Percentiles rank a stretch among this genome's conserved stretches.
phyloP scores from a whole-genome alignment of 2,888 invertebrate species.

The Ctena decussata region DNA sequence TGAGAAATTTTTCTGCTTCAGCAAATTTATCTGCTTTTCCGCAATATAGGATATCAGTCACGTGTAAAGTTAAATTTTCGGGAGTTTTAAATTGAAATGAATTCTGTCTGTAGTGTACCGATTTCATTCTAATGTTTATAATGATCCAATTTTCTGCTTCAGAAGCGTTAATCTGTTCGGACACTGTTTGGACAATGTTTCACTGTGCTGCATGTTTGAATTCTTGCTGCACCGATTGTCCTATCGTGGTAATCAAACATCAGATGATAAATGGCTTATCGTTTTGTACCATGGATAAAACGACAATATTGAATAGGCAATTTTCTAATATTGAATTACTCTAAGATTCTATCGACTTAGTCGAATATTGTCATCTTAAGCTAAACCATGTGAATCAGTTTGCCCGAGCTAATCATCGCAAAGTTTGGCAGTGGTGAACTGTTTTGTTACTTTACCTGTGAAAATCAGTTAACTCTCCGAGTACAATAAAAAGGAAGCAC shows the following conservation, averaged over 20 bases:
- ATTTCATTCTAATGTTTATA: neutral
- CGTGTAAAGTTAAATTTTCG: neutral
- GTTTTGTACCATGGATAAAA: neutral
- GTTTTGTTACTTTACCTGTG: constrained; percentile 17
- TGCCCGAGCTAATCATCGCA: constrained; percentile 11
- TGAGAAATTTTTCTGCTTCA: no score
- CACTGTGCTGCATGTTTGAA: neutral
- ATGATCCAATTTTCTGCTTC: constrained; percentile 1
- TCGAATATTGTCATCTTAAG: neutral
- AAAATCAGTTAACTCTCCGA: neutral
- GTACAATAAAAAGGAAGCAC: constrained; percentile 3
- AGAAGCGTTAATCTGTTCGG: neutral
- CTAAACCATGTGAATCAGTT: neutral
- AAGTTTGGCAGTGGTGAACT: constrained; percentile 12
- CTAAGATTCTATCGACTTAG: neutral
- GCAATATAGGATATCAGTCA: neutral
- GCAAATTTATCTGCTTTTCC: no score
- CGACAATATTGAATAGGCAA: neutral
- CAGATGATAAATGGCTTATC: neutral
- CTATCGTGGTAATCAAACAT: neutral
- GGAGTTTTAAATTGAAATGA: neutral
- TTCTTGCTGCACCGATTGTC: neutral
- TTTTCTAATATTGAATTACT: neutral
- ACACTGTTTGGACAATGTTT: neutral
- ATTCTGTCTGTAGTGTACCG: neutral